These are phyloP conservation scores for Leucophenga montana DNA, from an alignment of 2,888 invertebrate species.

Conservation along the genomic window DNA sequence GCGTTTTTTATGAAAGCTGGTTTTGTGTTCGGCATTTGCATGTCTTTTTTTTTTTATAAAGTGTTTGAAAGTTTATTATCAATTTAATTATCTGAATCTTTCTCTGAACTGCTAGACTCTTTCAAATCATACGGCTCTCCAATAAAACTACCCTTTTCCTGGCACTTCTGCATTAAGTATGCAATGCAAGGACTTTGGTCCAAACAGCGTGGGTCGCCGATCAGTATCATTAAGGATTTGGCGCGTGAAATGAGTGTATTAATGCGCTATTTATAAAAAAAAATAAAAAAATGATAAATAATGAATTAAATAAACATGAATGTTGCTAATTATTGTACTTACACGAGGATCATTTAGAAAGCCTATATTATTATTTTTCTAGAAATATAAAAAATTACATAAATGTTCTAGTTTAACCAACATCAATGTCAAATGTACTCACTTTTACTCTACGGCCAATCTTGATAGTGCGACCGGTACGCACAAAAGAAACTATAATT, in stretches of 20 bases:
- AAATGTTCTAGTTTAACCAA: slow-evolving; percentile 44
- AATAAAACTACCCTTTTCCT: no score
- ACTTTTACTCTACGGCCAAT: background rate
- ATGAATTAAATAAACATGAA: background rate
- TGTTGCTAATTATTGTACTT: slow-evolving; percentile 43
- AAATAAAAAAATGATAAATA: background rate
- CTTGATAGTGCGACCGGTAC: slow-evolving; percentile 64
- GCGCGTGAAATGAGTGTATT: slow-evolving; percentile 80
- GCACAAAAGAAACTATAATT: slow-evolving; percentile 87
- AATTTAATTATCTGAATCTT: no score
- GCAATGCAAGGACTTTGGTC: no score
- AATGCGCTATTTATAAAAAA: slow-evolving; percentile 73
- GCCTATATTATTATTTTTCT: slow-evolving; percentile 49
- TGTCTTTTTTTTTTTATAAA: no score
- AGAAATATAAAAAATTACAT: slow-evolving; percentile 34
- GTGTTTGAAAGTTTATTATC: no score
- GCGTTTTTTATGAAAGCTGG: no score
- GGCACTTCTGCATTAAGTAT: no score
- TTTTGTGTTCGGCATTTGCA: no score
- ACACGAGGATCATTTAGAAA: slow-evolving; percentile 67
- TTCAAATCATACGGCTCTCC: no score
- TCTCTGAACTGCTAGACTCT: no score
- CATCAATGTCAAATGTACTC: background rate
- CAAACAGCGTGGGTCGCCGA: slow-evolving; percentile 71
- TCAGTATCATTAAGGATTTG: slow-evolving; percentile 76